Evolutionary conservation across 23 tunicate genomes (phyloP).

Genomic region (Styela plicata): DNA sequence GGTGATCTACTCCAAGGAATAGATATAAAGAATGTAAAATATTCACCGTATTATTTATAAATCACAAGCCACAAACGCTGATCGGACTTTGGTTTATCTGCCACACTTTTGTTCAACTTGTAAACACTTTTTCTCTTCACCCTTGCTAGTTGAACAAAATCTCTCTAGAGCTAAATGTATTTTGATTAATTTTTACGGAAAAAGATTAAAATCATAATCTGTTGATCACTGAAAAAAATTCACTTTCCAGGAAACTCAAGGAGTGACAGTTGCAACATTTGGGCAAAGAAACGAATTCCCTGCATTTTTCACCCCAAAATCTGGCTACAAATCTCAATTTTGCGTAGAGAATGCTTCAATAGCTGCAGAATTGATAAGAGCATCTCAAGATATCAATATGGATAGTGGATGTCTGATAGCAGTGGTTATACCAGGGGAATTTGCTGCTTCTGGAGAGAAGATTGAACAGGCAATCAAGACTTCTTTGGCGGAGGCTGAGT

Average conservation of each 20-base stretch:
- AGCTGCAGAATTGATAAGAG: constrained; percentile 48
- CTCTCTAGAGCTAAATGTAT: too few species aligned
- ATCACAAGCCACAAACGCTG: too few species aligned
- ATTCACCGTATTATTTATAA: too few species aligned
- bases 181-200: too few species aligned
- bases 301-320: constrained; percentile 62
- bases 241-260: constrained; percentile 84
- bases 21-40: too few species aligned
- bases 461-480: constrained; percentile 47
- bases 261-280: constrained; percentile 77
- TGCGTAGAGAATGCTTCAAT: constrained; percentile 26
- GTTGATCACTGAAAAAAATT: too few species aligned
- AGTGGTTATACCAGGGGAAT: constrained; percentile 64
- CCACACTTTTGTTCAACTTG: too few species aligned
- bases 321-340: constrained; percentile 69
- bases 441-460: constrained; percentile 37
- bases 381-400: constrained; percentile 37
- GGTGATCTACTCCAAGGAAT: too few species aligned
- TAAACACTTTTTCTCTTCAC: too few species aligned
- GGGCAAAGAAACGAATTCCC: constrained; percentile 73
- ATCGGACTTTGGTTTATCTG: too few species aligned
- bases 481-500: constrained; percentile 43
- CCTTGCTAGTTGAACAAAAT: background rate
- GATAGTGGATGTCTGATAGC: constrained; percentile 77
- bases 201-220: too few species aligned